Evolutionary conservation across 2,888 invertebrate species (phyloP).

Genomic region (Leptinotarsa tumamoca): DNA sequence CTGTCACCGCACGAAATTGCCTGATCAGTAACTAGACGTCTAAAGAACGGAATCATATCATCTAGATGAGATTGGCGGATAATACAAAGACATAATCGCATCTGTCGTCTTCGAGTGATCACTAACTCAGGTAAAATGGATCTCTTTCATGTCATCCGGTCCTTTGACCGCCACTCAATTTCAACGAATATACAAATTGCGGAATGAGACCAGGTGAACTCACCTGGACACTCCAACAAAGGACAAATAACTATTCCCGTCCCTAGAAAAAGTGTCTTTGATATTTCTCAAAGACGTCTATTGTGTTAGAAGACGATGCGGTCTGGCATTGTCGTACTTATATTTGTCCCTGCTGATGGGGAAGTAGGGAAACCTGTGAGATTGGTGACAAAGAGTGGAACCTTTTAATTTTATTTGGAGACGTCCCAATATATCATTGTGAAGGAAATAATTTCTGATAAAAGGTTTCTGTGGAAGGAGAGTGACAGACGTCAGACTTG

Average conservation of each 20-base stretch:
- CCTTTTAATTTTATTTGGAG: slow-evolving; percentile 45
- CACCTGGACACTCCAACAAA: slow-evolving; percentile 54
- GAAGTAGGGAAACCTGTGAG: slow-evolving; percentile 47
- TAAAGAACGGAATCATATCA: slow-evolving; percentile 38
- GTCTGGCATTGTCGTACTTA: slow-evolving; percentile 52
- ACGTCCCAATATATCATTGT: slow-evolving; percentile 40
- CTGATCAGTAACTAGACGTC: slow-evolving; percentile 20
- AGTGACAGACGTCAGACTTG: slow-evolving; percentile 34
- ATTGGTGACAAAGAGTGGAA: slow-evolving; percentile 38
- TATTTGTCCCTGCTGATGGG: slow-evolving; percentile 49
- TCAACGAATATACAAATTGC: slow-evolving; percentile 59
- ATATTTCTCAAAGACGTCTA: slow-evolving; percentile 46
- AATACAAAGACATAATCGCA: slow-evolving; percentile 54
- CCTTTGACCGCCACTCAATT: slow-evolving; percentile 53
- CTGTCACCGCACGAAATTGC: too few species aligned
- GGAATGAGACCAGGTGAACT: slow-evolving; percentile 56
- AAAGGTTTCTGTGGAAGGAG: slow-evolving; percentile 14
- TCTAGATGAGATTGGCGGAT: slow-evolving; percentile 38
- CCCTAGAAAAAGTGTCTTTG: slow-evolving; percentile 56
- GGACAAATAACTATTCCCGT: slow-evolving; percentile 57
- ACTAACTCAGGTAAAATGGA: slow-evolving; percentile 54
- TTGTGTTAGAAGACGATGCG: slow-evolving; percentile 53
- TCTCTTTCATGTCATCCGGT: slow-evolving; percentile 56
- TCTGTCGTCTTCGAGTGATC: slow-evolving; percentile 55
- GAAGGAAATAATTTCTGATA: slow-evolving; percentile 25